Base-by-base conservation (phyloP, 1,140 invertebrate genomes). In the Atta cephalotes region DNA sequence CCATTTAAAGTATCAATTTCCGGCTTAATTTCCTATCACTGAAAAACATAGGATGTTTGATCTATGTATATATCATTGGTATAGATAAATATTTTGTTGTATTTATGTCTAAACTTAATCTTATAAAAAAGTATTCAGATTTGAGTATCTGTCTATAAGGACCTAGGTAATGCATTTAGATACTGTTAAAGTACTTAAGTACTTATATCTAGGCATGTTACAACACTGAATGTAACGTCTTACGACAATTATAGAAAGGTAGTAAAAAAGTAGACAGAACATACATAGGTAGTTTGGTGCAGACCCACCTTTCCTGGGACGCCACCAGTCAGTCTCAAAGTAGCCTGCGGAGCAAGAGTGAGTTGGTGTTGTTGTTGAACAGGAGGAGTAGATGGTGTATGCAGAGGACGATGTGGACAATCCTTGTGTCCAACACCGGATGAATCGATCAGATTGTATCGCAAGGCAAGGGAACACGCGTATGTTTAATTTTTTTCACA, bases 281-380 rank as follows among this genome's bases (percentile, higher is more conserved):
- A 94, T 95, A 95, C 95, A 95, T 95, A 95, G 94, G 94, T 95
- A 95, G 95, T 95, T 95, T 95, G 95, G 95, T 95, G 95, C 94
- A 95, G 95, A 95, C 95, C 96, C 98, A 98, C 98, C 98, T 98
- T 98, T 98, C 95, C 98, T 97, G 95, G 98, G 98, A 96, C 98
- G 97, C 98, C 98, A 98, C 98, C 98, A 98, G 96, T 98, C 98
- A 93, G 94, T 95, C 97, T 98, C 98, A 97, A 98, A 98, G 97
- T 98, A 98, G 97, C 98, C 98, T 98, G 98, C 94, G 95, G 94
- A 95, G 95, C 94, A 95, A 95, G 94, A 95, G 94, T 95, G 94
- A 95, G 95, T 95, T 95, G 95, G 93, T 95, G 95, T 95, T 94
- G 94, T 92, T 94, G 95, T 95, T 92, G 94, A 94, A 95, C 94